phyloP scores from a whole-genome alignment of 2,888 invertebrate genomes.

The Reticulitermes lucifugus region DNA sequence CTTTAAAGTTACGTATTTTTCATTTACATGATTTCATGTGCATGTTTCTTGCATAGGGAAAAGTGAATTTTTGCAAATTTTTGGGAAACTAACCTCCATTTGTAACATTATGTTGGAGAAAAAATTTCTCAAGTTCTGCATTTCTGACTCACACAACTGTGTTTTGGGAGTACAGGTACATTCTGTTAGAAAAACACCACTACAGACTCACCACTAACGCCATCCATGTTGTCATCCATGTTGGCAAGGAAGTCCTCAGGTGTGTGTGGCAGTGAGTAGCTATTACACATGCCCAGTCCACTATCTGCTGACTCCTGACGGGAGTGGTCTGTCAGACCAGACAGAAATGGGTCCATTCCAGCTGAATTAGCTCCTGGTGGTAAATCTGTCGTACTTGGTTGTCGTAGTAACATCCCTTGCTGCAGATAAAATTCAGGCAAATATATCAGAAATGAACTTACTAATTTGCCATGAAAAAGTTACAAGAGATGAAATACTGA shows the following conservation, averaged over 20 bases:
- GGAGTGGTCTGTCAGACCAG: conserved; percentile 87
- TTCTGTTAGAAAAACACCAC: neutral
- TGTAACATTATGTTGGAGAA: neutral
- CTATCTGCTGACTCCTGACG: conserved; percentile 96
- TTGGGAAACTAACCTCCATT: no score
- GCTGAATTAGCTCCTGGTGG: conserved; percentile 59
- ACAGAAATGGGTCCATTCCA: conserved; percentile 81
- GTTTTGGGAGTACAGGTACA: no score
- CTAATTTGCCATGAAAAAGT: no score
- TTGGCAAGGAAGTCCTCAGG: conserved; percentile 92
- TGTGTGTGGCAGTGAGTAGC: conserved; percentile 91
- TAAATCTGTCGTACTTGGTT: conserved; percentile 71
- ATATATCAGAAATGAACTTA: no score
- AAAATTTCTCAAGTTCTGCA: neutral
- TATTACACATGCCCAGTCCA: conserved; percentile 90
- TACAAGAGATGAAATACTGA: no score
- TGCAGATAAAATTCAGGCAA: conserved; percentile 59
- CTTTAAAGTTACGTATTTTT: no score
- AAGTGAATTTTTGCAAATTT: no score
- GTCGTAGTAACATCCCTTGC: conserved; percentile 81
- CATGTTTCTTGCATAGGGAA: no score
- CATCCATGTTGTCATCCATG: conserved; percentile 93
- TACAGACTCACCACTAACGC: conserved; percentile 73
- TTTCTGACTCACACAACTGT: neutral
- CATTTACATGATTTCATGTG: no score